Base-by-base conservation (phyloP, 1,140 invertebrate genomes). In the Ruditapes philippinarum region DNA sequence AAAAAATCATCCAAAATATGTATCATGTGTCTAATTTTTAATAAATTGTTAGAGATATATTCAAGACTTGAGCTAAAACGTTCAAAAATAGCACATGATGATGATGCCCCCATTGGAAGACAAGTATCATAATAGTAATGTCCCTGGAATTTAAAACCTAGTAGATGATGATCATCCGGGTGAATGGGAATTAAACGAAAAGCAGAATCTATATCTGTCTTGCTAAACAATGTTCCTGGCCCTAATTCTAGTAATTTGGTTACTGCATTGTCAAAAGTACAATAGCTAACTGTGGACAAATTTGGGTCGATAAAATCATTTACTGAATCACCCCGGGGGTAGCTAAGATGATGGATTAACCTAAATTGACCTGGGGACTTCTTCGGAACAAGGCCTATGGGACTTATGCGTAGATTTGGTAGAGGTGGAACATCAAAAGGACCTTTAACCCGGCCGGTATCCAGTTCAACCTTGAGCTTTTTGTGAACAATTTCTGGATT, bases 1-100 rank as follows among this genome's bases (percentile, higher is more conserved):
- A 91, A 81, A 42, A 89, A 91, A 79, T 91, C 86, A 60, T 84
- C 90, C 9, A 89, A 3, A 1, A 91, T 78, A 51, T 91, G 86
- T 1, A 22, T 49, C 49, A 89, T 78, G 38, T 40, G n/a, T 25
- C 28, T n/a, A 28, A 31, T 42, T 7, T 42, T 9, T 17, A 70
- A 25, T 1, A 65, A 4, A 31, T 60, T 65, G 80, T 51, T 11
- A 4, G 49, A 22, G 11, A 73, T 57, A 31, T 9, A 90, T 38
- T 91, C 62, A 31, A 91, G 36, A 36, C 51, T 65, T 25, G 82
- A 38, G 36, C 73, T 91, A 45, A 91, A 87, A 31, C 38, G 33
- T 54, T 91, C 83, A 73, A 90, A 90, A 31, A 76, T 73, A 1
- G 45, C 22, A 49, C 78, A 82, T 25, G 51, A 73, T 25, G 33